A percentile compares a stretch with the other conserved stretches of the same genome.
These are phyloP conservation scores for Drosophila mauritiana DNA, from an alignment of 1,140 invertebrate genomes.

Conservation along the genomic window DNA sequence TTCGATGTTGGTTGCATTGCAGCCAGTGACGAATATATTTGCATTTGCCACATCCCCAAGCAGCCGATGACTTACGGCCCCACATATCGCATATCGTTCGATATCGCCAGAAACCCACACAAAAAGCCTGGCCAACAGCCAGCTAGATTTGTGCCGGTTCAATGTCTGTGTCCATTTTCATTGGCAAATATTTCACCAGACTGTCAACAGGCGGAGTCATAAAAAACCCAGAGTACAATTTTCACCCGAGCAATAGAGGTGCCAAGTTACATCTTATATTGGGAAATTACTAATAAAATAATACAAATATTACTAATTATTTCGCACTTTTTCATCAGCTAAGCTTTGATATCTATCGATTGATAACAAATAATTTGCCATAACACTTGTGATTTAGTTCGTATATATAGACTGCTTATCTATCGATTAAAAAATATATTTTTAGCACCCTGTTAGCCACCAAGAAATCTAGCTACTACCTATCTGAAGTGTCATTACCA, in stretches of 20 bases:
- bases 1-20: constrained; percentile 24
- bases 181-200: constrained; percentile 59
- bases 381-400: background rate
- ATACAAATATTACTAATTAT: background rate
- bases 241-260: constrained; percentile 1
- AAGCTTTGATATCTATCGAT: constrained; percentile 1
- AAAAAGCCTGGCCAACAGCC: constrained; percentile 19
- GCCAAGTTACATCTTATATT: background rate
- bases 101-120: constrained; percentile 41
- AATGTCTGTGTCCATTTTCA: constrained; percentile 49
- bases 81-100: constrained; percentile 63
- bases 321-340: too few species aligned
- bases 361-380: constrained; percentile 25
- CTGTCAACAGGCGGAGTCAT: constrained; percentile 44
- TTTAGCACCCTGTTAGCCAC: background rate
- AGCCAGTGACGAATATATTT: constrained; percentile 34
- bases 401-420: constrained; percentile 3
- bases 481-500: constrained; percentile 2
- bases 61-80: constrained; percentile 45
- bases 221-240: constrained; percentile 26
- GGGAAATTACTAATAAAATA: background rate
- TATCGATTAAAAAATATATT: constrained; percentile 7
- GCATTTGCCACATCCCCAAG: constrained; percentile 35
- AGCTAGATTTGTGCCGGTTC: constrained; percentile 62
- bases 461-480: constrained; percentile 2